A percentile compares a stretch with the other conserved stretches of the same genome.
phyloP scores from a whole-genome alignment of 2,797 vertebrate genomes.

The Poecilia wingei region DNA sequence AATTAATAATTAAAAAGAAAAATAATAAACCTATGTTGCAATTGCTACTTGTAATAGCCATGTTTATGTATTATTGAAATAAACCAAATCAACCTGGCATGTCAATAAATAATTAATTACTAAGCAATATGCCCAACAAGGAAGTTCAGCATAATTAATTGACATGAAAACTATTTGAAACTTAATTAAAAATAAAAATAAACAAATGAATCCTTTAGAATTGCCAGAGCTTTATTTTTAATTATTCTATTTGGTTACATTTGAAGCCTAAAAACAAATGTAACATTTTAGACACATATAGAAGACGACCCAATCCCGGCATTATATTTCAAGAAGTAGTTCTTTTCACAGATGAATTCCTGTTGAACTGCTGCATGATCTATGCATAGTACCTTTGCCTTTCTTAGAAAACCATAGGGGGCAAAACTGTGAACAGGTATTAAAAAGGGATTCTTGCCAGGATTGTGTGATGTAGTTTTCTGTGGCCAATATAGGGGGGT shows the following conservation, averaged over 20 bases:
- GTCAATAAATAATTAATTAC: neutral
- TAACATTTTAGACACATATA: neutral
- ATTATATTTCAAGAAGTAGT: neutral
- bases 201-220: conserved; percentile 36
- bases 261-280: conserved; percentile 3
- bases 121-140: neutral
- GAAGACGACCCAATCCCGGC: neutral
- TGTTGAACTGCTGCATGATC: neutral
- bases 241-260: neutral
- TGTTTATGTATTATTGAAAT: no score
- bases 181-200: conserved; percentile 35
- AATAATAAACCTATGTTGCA: neutral
- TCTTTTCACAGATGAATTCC: neutral
- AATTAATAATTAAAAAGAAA: no score
- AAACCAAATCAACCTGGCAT: neutral
- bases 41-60: neutral
- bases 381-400: neutral
- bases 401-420: neutral
- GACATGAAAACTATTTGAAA: conserved; percentile 35
- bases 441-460: neutral
- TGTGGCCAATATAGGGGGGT: neutral
- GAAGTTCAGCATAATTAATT: conserved; percentile 7
- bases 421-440: conserved; percentile 3
- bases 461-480: conserved; percentile 11
- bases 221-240: conserved; percentile 16